These are phyloP conservation scores for Napeogenes sylphis DNA, from an alignment of 2,888 invertebrate genomes.

Conservation along the genomic window DNA sequence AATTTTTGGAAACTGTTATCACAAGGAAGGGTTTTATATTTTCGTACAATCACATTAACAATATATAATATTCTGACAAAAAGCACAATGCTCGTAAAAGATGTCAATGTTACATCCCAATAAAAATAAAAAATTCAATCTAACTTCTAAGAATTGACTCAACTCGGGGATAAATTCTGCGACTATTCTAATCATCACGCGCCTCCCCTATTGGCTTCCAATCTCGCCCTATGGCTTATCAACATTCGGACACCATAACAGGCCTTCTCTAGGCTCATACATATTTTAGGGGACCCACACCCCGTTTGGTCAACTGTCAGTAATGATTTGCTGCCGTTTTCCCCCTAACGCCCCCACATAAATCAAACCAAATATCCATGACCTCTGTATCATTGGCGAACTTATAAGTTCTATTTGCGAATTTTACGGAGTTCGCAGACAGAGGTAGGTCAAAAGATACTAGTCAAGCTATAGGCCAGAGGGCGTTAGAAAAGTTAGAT, in stretches of 20 bases:
- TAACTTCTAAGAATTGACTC: conserved; percentile 37
- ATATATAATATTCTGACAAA: no score
- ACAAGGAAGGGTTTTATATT: no score
- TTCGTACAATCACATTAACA: no score
- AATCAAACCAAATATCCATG: conserved; percentile 39
- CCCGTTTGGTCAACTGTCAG: conserved; percentile 78
- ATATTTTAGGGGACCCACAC: conserved; percentile 73
- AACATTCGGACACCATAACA: conserved; percentile 78
- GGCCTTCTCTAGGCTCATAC: conserved; percentile 73
- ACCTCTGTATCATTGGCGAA: conserved; percentile 30
- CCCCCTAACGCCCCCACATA: conserved; percentile 64
- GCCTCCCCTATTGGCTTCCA: conserved; percentile 60
- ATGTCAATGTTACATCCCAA: not conserved
- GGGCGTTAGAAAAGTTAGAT: conserved; percentile 74
- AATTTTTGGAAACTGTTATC: no score
- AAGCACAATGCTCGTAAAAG: no score
- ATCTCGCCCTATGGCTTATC: conserved; percentile 74
- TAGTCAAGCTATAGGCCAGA: conserved; percentile 50
- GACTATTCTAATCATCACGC: conserved; percentile 60
- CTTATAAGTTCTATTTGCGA: conserved; percentile 19
- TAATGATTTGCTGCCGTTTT: conserved; percentile 76
- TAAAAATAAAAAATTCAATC: conserved; percentile 19
- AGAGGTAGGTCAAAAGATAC: conserved; percentile 34
- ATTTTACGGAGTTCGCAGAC: conserved; percentile 20
- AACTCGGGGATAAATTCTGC: conserved; percentile 36